phyloP scores from a whole-genome alignment of 2,888 invertebrate species.

The Catocala nupta region DNA sequence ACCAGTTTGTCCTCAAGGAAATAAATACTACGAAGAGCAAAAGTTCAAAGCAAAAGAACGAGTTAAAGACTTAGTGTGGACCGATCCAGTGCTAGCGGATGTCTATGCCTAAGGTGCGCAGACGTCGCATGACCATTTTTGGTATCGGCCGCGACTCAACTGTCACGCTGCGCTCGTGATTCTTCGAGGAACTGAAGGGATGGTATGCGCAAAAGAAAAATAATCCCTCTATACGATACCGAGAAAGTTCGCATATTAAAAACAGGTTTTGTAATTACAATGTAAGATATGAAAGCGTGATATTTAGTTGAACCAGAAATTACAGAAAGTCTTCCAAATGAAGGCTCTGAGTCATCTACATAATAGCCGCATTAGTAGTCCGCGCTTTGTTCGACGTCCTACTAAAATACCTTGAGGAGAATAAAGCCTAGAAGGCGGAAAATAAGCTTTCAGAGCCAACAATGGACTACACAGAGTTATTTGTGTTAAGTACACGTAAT shows the following conservation, averaged over 20 bases:
- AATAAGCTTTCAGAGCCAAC: conserved; percentile 53
- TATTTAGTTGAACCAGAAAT: conserved; percentile 49
- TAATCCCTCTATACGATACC: conserved; percentile 35
- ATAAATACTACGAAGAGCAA: conserved; percentile 4
- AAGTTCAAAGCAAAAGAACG: conserved; percentile 13
- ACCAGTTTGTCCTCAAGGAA: neutral
- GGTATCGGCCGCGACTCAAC: conserved; percentile 40
- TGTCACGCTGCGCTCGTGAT: conserved; percentile 43
- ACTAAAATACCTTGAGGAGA: conserved; percentile 50
- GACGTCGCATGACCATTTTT: conserved; percentile 43
- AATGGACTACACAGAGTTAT: conserved; percentile 43
- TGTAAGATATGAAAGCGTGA: conserved; percentile 44
- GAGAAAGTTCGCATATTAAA: conserved; percentile 28
- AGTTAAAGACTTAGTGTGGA: conserved; percentile 9
- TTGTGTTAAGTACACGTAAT: conserved; percentile 42
- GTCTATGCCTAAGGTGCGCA: conserved; percentile 31
- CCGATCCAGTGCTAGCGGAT: conserved; percentile 36
- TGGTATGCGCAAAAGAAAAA: conserved; percentile 38
- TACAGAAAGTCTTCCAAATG: conserved; percentile 43
- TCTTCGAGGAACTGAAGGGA: conserved; percentile 60
- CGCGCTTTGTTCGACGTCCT: conserved; percentile 44
- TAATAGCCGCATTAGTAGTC: conserved; percentile 53
- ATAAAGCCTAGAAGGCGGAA: conserved; percentile 52
- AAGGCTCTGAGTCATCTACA: conserved; percentile 48
- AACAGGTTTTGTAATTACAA: conserved; percentile 44